Percentiles rank a stretch among this genome's conserved stretches.
These are phyloP conservation scores for Scaptomyza cyrtandrae DNA, from an alignment of 2,888 invertebrate genomes.

Conservation along the genomic window DNA sequence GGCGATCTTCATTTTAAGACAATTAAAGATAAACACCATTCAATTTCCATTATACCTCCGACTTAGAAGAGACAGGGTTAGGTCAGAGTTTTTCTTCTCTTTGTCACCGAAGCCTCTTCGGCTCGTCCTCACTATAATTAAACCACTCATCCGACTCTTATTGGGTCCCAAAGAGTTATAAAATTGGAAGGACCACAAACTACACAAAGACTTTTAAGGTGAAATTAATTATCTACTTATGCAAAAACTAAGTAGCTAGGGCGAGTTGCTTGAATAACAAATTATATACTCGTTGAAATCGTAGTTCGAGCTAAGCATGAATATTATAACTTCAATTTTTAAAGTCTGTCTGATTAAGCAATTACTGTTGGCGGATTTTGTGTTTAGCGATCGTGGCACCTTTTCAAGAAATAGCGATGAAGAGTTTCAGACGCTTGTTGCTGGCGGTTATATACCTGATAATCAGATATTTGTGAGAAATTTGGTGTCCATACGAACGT, in stretches of 20 bases:
- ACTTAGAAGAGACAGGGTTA: too few species aligned
- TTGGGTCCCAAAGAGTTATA: too few species aligned
- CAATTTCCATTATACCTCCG: too few species aligned
- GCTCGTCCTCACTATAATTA: too few species aligned
- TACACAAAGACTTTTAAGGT: too few species aligned
- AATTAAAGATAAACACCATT: too few species aligned
- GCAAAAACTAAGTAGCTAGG: slow-evolving; percentile 13
- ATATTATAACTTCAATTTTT: background rate
- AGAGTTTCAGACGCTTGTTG: slow-evolving; percentile 54
- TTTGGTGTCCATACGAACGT: slow-evolving; percentile 60
- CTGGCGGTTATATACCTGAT: slow-evolving; percentile 50
- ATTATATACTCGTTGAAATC: slow-evolving; percentile 23
- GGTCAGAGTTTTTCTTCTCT: too few species aligned
- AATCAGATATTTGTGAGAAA: slow-evolving; percentile 14
- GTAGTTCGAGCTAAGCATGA: slow-evolving; percentile 20
- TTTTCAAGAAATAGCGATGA: slow-evolving; percentile 43
- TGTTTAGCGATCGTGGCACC: slow-evolving; percentile 30
- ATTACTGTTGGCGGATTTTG: background rate
- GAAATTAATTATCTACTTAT: background rate
- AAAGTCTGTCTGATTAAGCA: slow-evolving; percentile 3
- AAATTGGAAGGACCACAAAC: too few species aligned
- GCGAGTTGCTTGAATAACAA: slow-evolving; percentile 38
- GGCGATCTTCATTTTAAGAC: too few species aligned
- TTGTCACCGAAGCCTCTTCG: too few species aligned
- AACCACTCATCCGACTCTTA: too few species aligned